Evolutionary conservation across 2,797 vertebrate genomes (phyloP), one percentile per base, ranked within the genome.

Genomic region (Balearica regulorum): DNA sequence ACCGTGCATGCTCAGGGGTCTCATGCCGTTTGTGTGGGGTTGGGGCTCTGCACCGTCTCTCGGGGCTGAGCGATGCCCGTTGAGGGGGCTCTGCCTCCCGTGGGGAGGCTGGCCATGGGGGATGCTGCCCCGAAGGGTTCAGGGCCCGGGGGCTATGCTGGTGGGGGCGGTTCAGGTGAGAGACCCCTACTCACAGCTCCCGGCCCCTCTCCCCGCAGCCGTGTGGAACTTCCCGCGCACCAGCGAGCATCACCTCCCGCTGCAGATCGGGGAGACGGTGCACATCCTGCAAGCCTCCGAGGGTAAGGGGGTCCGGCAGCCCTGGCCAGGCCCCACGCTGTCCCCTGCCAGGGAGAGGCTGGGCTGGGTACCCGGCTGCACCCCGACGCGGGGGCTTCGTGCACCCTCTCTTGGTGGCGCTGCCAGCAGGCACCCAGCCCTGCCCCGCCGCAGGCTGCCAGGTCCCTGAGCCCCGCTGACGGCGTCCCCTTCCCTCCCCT

Each of bases 231-330:
- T 97, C 70, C 53, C 65, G 0, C 28, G 93, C 60, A 97, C 94
- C 54, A 85, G 87, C 1, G 95, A 97, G 58, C 95, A 97, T 73
- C 97, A 97, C 87, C 95, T 97, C 9, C 86, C 96, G 0, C 95
- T 97, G 83, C 94, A 97, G 65, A 68, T 97, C 1, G 97, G 97
- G 85, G 97, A 97, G 76, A 94, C 92, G 1, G 97, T 97, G 83
- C 93, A 89, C 65, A 97, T 97, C 90, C 93, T 97, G 49, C 94
- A 96, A 73, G 90, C 88, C 13, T 97, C 83, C 0, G 97, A 97
- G 92, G 97, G 97, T 97, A 78, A 94, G 94, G 33, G 68, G 10
- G 10, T 41, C 11, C 4, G 0, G 53, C 46, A 14, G 51, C 51
- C 20, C 29, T 1, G 9, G 17, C 20, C 48, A 53, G 39, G 26